Conservation (phyloP, 2,888 invertebrate genomes). For the Drosophila histrio region DNA sequence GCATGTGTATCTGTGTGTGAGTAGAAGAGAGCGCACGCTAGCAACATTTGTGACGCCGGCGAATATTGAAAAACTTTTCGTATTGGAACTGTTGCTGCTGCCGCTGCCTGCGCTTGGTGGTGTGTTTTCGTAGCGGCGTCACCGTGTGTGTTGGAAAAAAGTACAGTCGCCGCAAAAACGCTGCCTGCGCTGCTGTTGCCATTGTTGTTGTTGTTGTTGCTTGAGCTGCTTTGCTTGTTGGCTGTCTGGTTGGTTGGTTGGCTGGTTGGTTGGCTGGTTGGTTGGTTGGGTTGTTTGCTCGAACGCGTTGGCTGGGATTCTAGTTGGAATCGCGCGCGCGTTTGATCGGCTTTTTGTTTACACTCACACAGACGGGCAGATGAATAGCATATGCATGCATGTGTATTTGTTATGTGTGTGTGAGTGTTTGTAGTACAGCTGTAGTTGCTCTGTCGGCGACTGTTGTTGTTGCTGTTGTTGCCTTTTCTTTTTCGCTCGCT, state of each 20-base stretch:
- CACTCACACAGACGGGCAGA: conserved; percentile 54
- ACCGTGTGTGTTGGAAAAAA: conserved; percentile 79
- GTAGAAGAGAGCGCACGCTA: conserved; percentile 46
- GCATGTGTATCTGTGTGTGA: conserved; percentile 6
- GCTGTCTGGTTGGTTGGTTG: conserved; percentile 18
- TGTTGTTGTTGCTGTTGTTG: conserved; percentile 44
- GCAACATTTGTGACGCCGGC: conserved; percentile 78
- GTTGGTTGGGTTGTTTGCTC: conserved; percentile 37
- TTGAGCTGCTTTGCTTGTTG: conserved; percentile 26
- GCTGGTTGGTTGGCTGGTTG: conserved; percentile 21
- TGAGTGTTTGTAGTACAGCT: conserved; percentile 47
- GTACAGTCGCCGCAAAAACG: conserved; percentile 84
- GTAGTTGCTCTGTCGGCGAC: conserved; percentile 39
- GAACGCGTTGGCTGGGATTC: conserved; percentile 73
- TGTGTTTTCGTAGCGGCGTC: conserved; percentile 49
- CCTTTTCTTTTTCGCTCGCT: conserved; percentile 15
- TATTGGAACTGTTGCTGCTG: conserved; percentile 77
- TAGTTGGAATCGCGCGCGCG: conserved; percentile 66
- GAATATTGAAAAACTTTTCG: conserved; percentile 81
- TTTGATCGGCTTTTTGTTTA: conserved; percentile 77
- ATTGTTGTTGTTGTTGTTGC: conserved; percentile 15
- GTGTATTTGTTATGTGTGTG: conserved; percentile 10
- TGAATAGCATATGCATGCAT: background rate
- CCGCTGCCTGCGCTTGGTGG: conserved; percentile 52
- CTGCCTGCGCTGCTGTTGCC: conserved; percentile 35